phyloP scores from a whole-genome alignment of 2,797 vertebrate species.

The Lithobates sylvaticus region DNA sequence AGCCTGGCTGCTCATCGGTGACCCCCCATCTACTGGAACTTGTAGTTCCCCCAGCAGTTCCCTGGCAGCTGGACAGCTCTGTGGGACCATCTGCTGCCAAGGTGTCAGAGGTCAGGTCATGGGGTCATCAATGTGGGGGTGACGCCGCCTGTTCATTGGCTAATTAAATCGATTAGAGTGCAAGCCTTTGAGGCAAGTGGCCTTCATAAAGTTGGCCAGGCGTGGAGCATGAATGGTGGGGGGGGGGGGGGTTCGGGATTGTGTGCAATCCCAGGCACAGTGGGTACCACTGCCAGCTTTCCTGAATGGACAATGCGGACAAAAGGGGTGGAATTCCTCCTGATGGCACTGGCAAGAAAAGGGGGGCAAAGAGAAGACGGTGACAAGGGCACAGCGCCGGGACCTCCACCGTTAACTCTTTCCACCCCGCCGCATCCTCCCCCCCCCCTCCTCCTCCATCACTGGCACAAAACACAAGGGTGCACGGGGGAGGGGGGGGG shows the following conservation, averaged over 20 bases:
- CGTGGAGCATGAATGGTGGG: slow-evolving; percentile 5
- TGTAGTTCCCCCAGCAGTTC: too few relatives aligned
- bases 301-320: slow-evolving; percentile 41
- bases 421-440: slow-evolving; percentile 27
- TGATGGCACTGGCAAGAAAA: background rate
- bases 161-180: too few relatives aligned
- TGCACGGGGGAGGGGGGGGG: background rate
- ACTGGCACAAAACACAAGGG: background rate
- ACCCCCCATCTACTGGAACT: too few relatives aligned
- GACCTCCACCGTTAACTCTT: slow-evolving; percentile 45
- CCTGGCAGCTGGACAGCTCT: background rate
- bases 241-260: background rate
- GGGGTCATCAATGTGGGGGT: background rate
- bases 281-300: slow-evolving; percentile 17
- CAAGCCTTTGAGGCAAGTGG: too few relatives aligned
- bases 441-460: background rate
- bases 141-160: background rate
- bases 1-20: background rate
- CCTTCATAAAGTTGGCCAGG: background rate
- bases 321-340: slow-evolving; percentile 7
- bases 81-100: background rate
- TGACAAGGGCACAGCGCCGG: slow-evolving; percentile 42
- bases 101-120: background rate
- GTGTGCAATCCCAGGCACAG: slow-evolving; percentile 11
- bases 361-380: background rate